These are phyloP conservation scores for Jordanella pulchra DNA, from an alignment of 2,797 vertebrate genomes.

Conservation along the genomic window DNA sequence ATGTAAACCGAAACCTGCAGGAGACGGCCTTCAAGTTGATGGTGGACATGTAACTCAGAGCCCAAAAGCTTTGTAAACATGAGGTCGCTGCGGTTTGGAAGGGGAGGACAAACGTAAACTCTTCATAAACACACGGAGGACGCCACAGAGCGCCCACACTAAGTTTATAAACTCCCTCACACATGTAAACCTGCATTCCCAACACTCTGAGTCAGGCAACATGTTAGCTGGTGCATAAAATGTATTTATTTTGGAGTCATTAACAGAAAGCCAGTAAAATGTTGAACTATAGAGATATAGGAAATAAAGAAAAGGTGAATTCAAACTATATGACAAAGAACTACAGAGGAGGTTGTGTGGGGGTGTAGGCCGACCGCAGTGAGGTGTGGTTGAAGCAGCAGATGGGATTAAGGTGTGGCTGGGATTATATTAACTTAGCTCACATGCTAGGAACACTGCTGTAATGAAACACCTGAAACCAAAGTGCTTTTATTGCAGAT, in stretches of 20 bases:
- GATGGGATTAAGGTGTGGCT: background rate
- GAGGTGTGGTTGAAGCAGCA: background rate
- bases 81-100: background rate
- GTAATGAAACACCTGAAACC: background rate
- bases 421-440: background rate
- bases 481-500: background rate
- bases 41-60: background rate
- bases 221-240: background rate
- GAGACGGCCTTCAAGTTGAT: background rate
- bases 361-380: background rate
- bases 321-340: too few relatives aligned
- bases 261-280: background rate
- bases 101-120: background rate
- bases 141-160: background rate
- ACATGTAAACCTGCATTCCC: constrained; percentile 5
- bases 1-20: background rate
- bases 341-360: too few relatives aligned
- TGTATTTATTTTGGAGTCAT: background rate
- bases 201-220: background rate
- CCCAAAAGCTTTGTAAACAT: background rate
- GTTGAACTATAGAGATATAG: too few relatives aligned
- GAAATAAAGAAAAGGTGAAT: too few relatives aligned
- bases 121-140: background rate
- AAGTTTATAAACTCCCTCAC: background rate
- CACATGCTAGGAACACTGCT: background rate